Percentiles rank a stretch among this genome's conserved stretches.
Conservation (phyloP, 2,888 invertebrate species). For the Eupithecia dodoneata region DNA sequence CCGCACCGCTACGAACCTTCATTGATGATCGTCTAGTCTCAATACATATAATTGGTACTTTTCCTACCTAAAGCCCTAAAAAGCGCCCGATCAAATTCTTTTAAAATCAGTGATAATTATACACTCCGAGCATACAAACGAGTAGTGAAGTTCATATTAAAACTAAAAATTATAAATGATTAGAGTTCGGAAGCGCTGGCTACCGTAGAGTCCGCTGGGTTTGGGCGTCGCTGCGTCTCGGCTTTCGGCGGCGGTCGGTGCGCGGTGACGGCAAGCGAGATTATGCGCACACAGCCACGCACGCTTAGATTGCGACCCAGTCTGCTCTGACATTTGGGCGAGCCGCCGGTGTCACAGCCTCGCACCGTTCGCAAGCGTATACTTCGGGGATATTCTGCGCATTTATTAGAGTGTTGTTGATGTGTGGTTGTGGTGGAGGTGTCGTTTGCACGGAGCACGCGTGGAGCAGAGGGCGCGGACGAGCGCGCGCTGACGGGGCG, state of each 20-base stretch:
- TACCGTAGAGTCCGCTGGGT: constrained; percentile 72
- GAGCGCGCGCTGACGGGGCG: constrained; percentile 44
- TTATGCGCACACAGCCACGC: constrained; percentile 78
- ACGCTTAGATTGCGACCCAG: constrained; percentile 80
- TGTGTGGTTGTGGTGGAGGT: constrained; percentile 38
- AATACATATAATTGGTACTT: constrained; percentile 70
- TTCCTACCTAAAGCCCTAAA: constrained; percentile 53
- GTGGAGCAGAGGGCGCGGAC: constrained; percentile 49
- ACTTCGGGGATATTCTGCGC: constrained; percentile 71
- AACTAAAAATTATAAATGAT: constrained; percentile 14
- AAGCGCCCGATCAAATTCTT: constrained; percentile 39
- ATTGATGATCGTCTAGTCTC: constrained; percentile 82
- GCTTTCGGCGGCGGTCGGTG: constrained; percentile 73
- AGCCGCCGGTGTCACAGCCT: constrained; percentile 74
- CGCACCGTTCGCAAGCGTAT: constrained; percentile 61
- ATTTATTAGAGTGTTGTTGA: constrained; percentile 53
- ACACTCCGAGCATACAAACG: neutral
- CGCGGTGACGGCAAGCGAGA: constrained; percentile 68
- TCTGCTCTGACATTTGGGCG: constrained; percentile 80
- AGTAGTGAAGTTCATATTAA: constrained; percentile 16
- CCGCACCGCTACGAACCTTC: constrained; percentile 75
- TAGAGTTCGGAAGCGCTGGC: constrained; percentile 69
- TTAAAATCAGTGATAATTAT: constrained; percentile 17
- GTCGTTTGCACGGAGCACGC: constrained; percentile 30
- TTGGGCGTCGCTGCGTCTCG: constrained; percentile 84